Evolutionary conservation across 2,797 vertebrate species (phyloP), one percentile per base, ranked within the genome.

Genomic region (Phyllotis vaccarum): DNA sequence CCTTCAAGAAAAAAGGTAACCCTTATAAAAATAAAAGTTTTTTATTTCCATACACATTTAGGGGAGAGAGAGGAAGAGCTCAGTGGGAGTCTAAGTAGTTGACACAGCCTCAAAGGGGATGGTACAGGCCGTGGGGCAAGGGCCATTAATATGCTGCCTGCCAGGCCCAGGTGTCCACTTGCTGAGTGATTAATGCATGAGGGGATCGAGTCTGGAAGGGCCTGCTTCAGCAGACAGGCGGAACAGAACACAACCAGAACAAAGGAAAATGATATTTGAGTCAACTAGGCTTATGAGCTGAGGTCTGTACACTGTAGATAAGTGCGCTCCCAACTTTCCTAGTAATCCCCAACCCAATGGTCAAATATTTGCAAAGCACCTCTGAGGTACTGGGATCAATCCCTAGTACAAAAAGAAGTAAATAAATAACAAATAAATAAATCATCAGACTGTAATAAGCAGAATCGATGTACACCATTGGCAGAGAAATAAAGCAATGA

Each of bases 1-100:
- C 49, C 70, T 96, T 95, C 56, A 86, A 88, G 93, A 60, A 52
- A 89, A 93, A 87, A 83, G 22, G 58, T 52, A 37, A 93, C 31
- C 34, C 40, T 93, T 90, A 86, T 1, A 91, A 93, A 95, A 83
- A 91, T 24, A 80, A 94, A 91, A 81, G 60, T 54, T n/a, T n/a
- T n/a, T n/a, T n/a, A n/a, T n/a, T n/a, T 66, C 37, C 58, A 56
- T 16, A 72, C 16, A 56, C 58, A n/a, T 43, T 66, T 91, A 24
- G 74, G 60, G 43, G 29, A 9, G 58, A 91, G 54, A 70, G 68
- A 78, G 16, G 37, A 92, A 75, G 54, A 34, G 64, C 12, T 72
- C 27, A 64, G 52, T 3, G 74, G 70, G 58, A 60, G 14, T 22
- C 75, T 46, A 40, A 83, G 60, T 5, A 60, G 56, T 1, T 27